Conservation (phyloP, 1,140 invertebrate genomes). For the Eriocheir sinensis region DNA sequence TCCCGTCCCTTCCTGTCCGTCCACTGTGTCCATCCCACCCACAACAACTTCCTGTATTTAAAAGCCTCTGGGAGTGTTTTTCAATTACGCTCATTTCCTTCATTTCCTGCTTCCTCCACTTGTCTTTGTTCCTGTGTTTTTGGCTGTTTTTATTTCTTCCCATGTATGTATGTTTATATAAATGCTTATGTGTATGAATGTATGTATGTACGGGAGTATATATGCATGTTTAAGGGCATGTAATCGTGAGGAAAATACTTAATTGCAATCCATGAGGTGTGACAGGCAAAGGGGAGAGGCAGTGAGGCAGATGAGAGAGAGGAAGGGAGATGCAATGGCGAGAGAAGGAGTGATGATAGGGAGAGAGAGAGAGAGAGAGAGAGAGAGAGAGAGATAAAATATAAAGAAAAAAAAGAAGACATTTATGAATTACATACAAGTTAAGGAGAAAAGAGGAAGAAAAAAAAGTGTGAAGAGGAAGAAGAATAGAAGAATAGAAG, state of each 20-base stretch:
- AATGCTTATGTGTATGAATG: too few species aligned
- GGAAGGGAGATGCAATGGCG: too few species aligned
- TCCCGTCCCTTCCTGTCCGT: too few species aligned
- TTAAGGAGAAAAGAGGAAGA: too few species aligned
- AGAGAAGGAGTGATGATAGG: slow-evolving; percentile 9
- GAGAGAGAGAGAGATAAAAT: not conserved
- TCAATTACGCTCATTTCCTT: not conserved
- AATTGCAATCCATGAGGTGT: not conserved
- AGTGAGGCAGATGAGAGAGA: slow-evolving; percentile 11
- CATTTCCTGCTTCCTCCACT: not conserved
- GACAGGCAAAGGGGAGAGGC: not conserved
- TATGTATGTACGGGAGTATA: not conserved
- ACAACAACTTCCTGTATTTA: too few species aligned
- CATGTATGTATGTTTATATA: not conserved
- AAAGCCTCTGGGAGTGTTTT: too few species aligned
- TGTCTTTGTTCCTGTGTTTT: not conserved
- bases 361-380: not conserved
- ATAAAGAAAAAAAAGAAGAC: too few species aligned
- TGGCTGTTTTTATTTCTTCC: not conserved
- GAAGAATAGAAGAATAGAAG: too few species aligned
- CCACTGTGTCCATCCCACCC: too few species aligned
- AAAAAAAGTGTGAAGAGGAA: too few species aligned
- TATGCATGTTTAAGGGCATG: not conserved
- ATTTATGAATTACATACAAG: too few species aligned
- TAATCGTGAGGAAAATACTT: not conserved